These are phyloP conservation scores for Pogonognathellus flavescens DNA, from an alignment of 1,140 invertebrate species.

Conservation along the genomic window DNA sequence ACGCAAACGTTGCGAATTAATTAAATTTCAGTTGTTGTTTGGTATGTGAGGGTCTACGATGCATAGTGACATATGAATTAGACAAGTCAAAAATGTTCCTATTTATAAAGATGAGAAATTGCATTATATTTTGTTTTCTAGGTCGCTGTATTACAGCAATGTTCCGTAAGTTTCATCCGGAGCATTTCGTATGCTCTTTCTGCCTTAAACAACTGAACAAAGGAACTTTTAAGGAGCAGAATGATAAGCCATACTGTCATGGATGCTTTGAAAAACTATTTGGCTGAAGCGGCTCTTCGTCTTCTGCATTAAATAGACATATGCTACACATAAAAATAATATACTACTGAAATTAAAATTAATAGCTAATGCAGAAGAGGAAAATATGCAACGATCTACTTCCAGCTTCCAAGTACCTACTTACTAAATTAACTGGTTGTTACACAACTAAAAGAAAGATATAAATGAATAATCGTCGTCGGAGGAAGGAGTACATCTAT, in stretches of 20 bases:
- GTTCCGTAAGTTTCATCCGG: slow-evolving; percentile 98
- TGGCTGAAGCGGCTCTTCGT: slow-evolving; percentile 71
- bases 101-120: slow-evolving; percentile 12
- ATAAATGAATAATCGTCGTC: not conserved
- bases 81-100: not conserved
- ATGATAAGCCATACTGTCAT: slow-evolving; percentile 98
- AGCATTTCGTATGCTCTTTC: slow-evolving; percentile 98
- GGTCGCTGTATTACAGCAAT: slow-evolving; percentile 98
- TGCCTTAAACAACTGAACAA: slow-evolving; percentile 98
- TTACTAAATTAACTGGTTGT: not conserved
- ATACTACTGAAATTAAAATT: too few relatives aligned
- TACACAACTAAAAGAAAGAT: slow-evolving; percentile 1
- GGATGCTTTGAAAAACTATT: slow-evolving; percentile 97
- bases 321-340: too few relatives aligned
- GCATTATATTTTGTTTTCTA: slow-evolving; percentile 69
- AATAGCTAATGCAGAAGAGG: not conserved
- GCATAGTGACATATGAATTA: too few relatives aligned
- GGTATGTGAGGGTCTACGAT: too few relatives aligned
- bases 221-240: slow-evolving; percentile 97
- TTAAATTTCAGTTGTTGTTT: too few relatives aligned
- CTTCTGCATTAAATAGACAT: not conserved
- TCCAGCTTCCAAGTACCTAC: slow-evolving; percentile 25
- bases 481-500: not conserved
- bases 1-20: too few relatives aligned
- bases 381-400: slow-evolving; percentile 18